Evolutionary conservation across 1,140 invertebrate species (phyloP).

Genomic region (Drosophila neocordata): DNA sequence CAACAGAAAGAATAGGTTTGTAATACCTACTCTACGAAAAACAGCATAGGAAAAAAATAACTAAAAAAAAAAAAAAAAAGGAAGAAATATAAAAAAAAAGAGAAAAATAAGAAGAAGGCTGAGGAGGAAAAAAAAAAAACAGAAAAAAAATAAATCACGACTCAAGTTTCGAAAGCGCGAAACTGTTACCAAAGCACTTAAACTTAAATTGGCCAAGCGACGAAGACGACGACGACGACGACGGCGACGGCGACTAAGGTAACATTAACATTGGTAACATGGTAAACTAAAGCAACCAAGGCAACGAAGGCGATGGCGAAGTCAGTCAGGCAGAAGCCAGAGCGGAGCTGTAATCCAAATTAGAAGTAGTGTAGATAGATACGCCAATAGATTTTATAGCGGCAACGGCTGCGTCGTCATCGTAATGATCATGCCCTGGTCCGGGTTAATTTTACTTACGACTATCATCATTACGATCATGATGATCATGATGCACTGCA

Average conservation of each 20-base stretch:
- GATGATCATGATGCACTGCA: slow-evolving; percentile 58
- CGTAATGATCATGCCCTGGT: slow-evolving; percentile 69
- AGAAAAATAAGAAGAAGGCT: background rate
- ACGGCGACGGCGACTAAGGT: slow-evolving; percentile 35
- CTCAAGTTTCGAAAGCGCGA: slow-evolving; percentile 80
- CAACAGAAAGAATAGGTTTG: slow-evolving; percentile 21
- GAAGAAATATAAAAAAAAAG: slow-evolving; percentile 4
- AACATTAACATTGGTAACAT: slow-evolving; percentile 32
- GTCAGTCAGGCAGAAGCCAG: background rate
- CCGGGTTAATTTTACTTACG: slow-evolving; percentile 79
- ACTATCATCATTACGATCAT: slow-evolving; percentile 59
- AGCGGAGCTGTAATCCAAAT: slow-evolving; percentile 56
- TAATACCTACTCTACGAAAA: background rate
- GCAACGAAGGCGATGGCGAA: slow-evolving; percentile 9
- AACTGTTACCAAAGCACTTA: slow-evolving; percentile 81
- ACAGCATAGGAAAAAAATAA: slow-evolving; percentile 18
- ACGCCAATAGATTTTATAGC: slow-evolving; percentile 81
- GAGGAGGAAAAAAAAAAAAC: background rate
- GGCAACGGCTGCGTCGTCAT: slow-evolving; percentile 56
- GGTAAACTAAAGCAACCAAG: slow-evolving; percentile 29
- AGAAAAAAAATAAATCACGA: slow-evolving; percentile 78
- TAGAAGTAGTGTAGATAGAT: slow-evolving; percentile 81
- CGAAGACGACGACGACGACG: slow-evolving; percentile 24
- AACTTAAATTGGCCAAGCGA: slow-evolving; percentile 79
- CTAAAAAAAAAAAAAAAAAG: slow-evolving; percentile 24